These are phyloP conservation scores for Pituophis catenifer DNA, from an alignment of 2,113 vertebrate species.

Conservation along the genomic window DNA sequence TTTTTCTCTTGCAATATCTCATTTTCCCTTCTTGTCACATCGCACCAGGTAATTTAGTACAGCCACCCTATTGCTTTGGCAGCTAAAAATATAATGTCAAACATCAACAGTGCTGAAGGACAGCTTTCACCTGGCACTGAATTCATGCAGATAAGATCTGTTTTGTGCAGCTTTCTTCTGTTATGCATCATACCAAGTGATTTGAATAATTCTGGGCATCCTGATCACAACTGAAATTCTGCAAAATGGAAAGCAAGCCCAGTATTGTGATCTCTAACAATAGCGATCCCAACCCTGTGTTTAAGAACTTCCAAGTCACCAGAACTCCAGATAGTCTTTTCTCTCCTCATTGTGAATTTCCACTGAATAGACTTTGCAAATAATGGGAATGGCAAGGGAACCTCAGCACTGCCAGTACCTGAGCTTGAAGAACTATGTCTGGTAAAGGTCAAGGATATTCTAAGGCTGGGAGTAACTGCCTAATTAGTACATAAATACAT, in stretches of 20 bases:
- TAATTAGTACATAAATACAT: neutral
- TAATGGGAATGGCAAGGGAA: neutral
- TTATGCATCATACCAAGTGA: neutral
- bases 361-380: neutral
- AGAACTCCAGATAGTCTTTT: neutral
- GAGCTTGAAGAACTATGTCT: neutral
- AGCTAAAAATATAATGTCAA: rapidly evolving
- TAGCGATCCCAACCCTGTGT: neutral
- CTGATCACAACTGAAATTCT: neutral
- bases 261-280: neutral
- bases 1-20: conserved; percentile 16
- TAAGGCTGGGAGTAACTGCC: neutral
- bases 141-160: conserved; percentile 31
- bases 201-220: neutral
- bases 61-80: conserved; percentile 1
- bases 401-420: neutral
- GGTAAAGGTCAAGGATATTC: neutral
- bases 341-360: neutral
- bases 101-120: neutral
- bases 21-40: neutral
- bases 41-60: neutral
- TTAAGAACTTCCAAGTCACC: neutral
- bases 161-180: neutral
- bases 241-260: neutral
- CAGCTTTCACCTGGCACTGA: neutral